Evolutionary conservation across 1,140 invertebrate species (phyloP), one percentile per base, ranked within the genome.

Genomic region (Diploscapter pachys): DNA sequence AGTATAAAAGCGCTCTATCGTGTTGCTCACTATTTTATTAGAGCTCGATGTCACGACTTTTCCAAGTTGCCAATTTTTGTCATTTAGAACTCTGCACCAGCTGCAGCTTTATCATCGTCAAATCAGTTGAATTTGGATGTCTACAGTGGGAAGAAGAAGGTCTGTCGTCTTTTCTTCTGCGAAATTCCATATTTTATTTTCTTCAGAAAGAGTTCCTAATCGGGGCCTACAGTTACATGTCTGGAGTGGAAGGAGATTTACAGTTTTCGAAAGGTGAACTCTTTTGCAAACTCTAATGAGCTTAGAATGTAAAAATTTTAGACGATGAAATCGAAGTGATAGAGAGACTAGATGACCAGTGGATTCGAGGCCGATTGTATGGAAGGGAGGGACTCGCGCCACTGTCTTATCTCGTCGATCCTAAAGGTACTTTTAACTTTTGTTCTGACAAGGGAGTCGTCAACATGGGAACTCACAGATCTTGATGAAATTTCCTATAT

Each of bases 141-240:
- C 31, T 31, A 31, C 31, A 31, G 31, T 31, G 31, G 31, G 31
- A 31, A 31, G 31, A 31, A 31, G 31, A 31, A 31, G 31, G 31
- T 31, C 31, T 31, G 31, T 31, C 31, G 31, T 31, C 31, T 31
- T 31, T 31, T 31, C 31, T 31, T 31, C 31, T 31, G 31, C 31
- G 31, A 31, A 31, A 31, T 31, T 31, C 31, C 31, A 31, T 31
- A 31, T 31, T 31, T 31, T 31, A 31, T 31, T 31, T 31, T 31
- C 31, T 31, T 31, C 31, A 31, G 31, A 31, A 31, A 31, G 50
- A 64, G 5, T 55, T 64, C 5, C 57, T 67, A 52, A 74, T 67
- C 48, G 73, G 59, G 54, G 53, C 64, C 50, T 74, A 74, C 53
- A 67, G 70, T 52, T 74, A 74, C 50, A 64, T 69, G 68, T 74